Conservation (phyloP, 2,113 vertebrate genomes). For the Mormyrus iriodes region DNA sequence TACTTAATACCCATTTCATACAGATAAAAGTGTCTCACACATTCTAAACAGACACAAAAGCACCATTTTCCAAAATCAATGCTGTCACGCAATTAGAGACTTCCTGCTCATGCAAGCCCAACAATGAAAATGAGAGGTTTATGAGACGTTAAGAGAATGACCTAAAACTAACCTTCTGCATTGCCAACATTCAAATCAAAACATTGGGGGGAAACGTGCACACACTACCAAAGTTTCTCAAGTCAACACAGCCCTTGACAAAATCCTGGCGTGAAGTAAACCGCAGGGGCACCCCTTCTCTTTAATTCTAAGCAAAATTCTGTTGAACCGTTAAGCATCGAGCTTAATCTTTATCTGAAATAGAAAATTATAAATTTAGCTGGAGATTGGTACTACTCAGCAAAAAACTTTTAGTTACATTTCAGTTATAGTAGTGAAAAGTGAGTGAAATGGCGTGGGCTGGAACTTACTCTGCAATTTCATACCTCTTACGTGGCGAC, state of each 20-base stretch:
- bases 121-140: background rate
- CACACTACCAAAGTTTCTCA: background rate
- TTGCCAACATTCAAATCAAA: background rate
- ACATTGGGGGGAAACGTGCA: background rate
- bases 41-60: background rate
- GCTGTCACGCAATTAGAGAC: background rate
- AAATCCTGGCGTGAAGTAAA: background rate
- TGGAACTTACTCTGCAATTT: background rate
- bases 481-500: background rate
- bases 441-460: background rate
- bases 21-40: background rate
- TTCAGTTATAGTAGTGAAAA: background rate
- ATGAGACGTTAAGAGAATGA: background rate
- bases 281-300: background rate
- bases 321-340: background rate
- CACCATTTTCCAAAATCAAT: background rate
- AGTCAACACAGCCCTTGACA: background rate
- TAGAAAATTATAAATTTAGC: background rate
- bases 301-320: background rate
- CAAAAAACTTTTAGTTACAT: background rate
- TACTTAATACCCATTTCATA: background rate
- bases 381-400: background rate
- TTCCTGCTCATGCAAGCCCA: background rate
- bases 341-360: background rate
- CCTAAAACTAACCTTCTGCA: background rate